phyloP scores from a whole-genome alignment of 2,113 vertebrate species.

The Pedetes capensis region DNA sequence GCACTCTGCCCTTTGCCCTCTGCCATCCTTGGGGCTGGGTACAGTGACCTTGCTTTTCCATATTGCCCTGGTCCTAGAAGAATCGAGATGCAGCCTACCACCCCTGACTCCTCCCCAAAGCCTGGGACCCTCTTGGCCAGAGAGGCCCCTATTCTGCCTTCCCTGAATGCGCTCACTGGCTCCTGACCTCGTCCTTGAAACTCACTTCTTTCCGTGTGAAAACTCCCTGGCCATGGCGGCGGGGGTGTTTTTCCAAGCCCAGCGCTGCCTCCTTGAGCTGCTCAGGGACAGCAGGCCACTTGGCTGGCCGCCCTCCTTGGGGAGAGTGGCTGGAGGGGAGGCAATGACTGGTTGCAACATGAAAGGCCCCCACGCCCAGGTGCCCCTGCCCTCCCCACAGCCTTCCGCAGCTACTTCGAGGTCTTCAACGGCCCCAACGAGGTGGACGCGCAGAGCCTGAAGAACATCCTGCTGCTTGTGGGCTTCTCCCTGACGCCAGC shows the following conservation, averaged over 20 bases:
- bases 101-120: fast-evolving
- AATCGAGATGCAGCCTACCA: fast-evolving
- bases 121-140: background rate
- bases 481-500: slow-evolving; percentile 27
- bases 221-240: too few species aligned
- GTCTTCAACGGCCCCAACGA: slow-evolving; percentile 42
- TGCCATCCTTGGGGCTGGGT: background rate
- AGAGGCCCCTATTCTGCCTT: background rate
- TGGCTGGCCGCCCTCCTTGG: too few species aligned
- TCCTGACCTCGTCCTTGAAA: background rate
- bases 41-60: fast-evolving
- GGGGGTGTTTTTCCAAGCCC: too few species aligned
- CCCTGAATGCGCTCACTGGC: background rate
- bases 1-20: background rate
- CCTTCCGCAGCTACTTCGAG: slow-evolving; percentile 74
- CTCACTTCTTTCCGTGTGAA: background rate
- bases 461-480: slow-evolving; percentile 29
- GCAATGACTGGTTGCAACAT: too few species aligned
- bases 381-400: background rate
- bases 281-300: fast-evolving
- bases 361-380: fast-evolving
- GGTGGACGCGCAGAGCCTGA: slow-evolving; percentile 51
- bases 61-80: background rate
- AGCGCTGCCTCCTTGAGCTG: background rate
- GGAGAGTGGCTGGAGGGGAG: background rate